phyloP scores from a whole-genome alignment of 2,888 invertebrate species.

The Aspidiotus destructor region DNA sequence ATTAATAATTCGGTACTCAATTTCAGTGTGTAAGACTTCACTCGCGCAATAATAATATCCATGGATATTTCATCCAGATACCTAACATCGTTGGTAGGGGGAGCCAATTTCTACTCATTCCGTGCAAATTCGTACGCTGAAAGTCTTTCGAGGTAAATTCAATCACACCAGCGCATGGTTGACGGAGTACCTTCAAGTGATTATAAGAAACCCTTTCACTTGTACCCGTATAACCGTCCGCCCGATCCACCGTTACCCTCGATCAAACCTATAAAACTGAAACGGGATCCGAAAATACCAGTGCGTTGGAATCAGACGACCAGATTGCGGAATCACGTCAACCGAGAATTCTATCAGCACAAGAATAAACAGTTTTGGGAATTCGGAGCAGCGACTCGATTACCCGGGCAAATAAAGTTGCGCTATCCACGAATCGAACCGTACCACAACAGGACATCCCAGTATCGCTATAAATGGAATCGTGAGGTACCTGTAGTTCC shows the following conservation, averaged over 20 bases:
- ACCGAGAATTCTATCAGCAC: background rate
- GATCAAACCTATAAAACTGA: constrained; percentile 6
- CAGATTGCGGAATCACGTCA: constrained; percentile 21
- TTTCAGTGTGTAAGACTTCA: background rate
- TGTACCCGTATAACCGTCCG: constrained; percentile 16
- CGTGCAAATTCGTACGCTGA: background rate
- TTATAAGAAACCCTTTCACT: constrained; percentile 20
- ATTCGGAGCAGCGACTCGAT: background rate
- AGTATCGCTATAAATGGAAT: constrained; percentile 24
- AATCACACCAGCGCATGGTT: background rate
- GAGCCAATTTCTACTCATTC: background rate
- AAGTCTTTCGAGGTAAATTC: background rate
- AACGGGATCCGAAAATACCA: background rate
- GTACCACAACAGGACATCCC: constrained; percentile 14
- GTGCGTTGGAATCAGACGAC: constrained; percentile 12
- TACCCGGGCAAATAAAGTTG: background rate
- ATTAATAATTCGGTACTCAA: background rate
- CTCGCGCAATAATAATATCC: background rate
- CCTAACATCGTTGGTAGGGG: background rate
- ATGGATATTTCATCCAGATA: background rate
- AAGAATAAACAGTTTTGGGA: constrained; percentile 1
- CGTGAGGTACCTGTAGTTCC: constrained; percentile 23
- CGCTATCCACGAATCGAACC: constrained; percentile 1
- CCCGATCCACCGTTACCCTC: constrained; percentile 8
- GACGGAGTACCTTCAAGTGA: background rate